phyloP scores from a whole-genome alignment of 2,797 vertebrate genomes.

The Sebastes diaconus region DNA sequence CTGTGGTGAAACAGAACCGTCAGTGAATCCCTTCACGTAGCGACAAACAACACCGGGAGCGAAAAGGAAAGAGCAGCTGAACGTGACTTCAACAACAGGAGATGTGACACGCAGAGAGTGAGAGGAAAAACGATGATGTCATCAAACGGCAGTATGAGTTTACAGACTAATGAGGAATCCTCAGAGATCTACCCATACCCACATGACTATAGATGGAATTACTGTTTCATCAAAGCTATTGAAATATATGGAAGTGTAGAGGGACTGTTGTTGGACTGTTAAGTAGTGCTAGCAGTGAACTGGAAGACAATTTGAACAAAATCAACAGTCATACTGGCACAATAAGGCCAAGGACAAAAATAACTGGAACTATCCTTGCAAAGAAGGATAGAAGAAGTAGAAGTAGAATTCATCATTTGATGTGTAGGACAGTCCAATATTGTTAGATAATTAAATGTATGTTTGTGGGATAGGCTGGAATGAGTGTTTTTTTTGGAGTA shows the following conservation, averaged over 20 bases:
- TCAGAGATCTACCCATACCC: not conserved
- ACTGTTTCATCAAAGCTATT: not conserved
- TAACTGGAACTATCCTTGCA: not conserved
- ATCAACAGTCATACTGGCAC: not conserved
- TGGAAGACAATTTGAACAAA: not conserved
- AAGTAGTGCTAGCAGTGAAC: not conserved
- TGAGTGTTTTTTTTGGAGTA: not conserved
- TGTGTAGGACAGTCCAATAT: not conserved
- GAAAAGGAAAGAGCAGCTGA: not conserved
- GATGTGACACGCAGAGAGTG: constrained; percentile 11
- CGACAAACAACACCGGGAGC: not conserved
- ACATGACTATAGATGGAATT: not conserved
- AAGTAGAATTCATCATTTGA: not conserved
- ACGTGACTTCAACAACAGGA: not conserved
- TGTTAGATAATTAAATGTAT: not conserved
- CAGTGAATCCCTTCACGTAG: constrained; percentile 22
- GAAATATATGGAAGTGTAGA: not conserved
- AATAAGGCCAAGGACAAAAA: not conserved
- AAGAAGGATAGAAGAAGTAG: not conserved
- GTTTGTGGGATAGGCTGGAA: not conserved
- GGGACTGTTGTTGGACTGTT: not conserved
- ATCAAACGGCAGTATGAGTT: not conserved
- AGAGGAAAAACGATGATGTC: not conserved
- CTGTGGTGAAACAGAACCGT: not conserved
- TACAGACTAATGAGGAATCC: not conserved